Evolutionary conservation across 2,113 vertebrate genomes (phyloP).

Genomic region (Pseudolaguvia tuberculata): DNA sequence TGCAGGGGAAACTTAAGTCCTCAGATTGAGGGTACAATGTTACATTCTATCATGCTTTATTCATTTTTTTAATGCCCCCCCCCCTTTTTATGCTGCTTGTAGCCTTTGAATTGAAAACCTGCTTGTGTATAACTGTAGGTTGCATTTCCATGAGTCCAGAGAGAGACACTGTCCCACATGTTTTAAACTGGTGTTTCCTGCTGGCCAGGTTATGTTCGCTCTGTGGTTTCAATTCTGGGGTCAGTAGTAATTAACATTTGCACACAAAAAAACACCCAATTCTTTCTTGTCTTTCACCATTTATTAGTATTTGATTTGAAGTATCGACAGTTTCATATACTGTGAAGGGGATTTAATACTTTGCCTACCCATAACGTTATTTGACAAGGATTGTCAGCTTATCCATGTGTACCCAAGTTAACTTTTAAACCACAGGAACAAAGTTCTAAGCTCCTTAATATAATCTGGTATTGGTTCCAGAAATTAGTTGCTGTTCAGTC

Average conservation of each 20-base stretch:
- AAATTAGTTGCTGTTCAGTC: background rate
- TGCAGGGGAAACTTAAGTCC: constrained; percentile 59
- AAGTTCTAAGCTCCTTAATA: constrained; percentile 13
- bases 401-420: background rate
- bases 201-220: constrained; percentile 45
- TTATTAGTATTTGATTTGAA: background rate
- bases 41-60: constrained; percentile 39
- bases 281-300: background rate
- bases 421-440: background rate
- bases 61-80: constrained; percentile 26
- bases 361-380: background rate
- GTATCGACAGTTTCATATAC: background rate
- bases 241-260: constrained; percentile 33
- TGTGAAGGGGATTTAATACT: background rate
- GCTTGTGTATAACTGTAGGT: constrained; percentile 5
- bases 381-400: background rate
- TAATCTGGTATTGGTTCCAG: background rate
- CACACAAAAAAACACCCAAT: constrained; percentile 9
- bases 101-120: constrained; percentile 13
- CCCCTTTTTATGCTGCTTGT: constrained; percentile 27
- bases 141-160: background rate
- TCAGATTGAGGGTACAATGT: constrained; percentile 71
- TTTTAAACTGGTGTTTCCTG: constrained; percentile 36
- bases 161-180: background rate
- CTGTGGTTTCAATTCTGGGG: constrained; percentile 19